Percentiles rank a stretch among this genome's conserved stretches.
Evolutionary conservation across 2,113 vertebrate genomes (phyloP).

Genomic region (Lagopus leucura): DNA sequence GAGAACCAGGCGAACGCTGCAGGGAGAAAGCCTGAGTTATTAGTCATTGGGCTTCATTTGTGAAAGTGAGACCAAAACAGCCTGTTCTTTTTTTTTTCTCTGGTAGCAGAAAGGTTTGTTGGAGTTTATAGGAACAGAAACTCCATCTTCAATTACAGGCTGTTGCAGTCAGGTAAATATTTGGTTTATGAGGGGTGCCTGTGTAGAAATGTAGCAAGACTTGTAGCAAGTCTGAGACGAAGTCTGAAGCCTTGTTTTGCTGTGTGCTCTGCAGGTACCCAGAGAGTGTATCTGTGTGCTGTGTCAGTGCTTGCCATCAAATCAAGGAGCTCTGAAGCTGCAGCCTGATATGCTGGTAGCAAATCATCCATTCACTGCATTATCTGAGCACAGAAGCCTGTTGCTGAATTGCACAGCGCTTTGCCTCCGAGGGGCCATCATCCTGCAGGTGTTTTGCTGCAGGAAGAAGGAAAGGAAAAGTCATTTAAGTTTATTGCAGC

Average conservation of each 20-base stretch:
- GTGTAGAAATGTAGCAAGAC: not conserved
- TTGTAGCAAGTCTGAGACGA: not conserved
- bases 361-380: not conserved
- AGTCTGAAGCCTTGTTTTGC: not conserved
- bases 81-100: not conserved
- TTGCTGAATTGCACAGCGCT: not conserved
- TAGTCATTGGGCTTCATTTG: not conserved
- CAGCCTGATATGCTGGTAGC: not conserved
- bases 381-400: not conserved
- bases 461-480: not conserved
- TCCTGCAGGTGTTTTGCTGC: not conserved
- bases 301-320: not conserved
- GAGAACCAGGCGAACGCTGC: not conserved
- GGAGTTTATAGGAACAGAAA: slow-evolving; percentile 3
- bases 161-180: not conserved
- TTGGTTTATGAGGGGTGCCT: not conserved
- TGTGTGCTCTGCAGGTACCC: not conserved
- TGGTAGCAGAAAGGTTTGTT: not conserved
- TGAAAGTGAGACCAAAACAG: slow-evolving; percentile 45
- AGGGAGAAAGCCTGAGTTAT: slow-evolving; percentile 1
- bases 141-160: not conserved
- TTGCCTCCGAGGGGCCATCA: not conserved
- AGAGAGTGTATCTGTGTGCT: not conserved
- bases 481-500: not conserved
- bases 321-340: not conserved